Evolutionary conservation across 2,888 invertebrate genomes (phyloP).

Genomic region (Lamellibrachia columna): DNA sequence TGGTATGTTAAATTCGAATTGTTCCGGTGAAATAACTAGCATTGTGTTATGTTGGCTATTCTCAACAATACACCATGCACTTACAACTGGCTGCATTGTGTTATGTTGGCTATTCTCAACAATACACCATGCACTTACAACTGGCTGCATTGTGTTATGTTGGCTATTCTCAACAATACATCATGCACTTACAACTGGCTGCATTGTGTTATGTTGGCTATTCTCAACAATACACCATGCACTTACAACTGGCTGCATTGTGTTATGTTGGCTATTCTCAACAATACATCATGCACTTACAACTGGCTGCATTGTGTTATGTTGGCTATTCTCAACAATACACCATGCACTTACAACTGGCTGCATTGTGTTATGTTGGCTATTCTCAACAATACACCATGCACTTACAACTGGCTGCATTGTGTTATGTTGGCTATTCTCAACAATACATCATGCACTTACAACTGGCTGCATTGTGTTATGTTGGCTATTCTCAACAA

Average conservation of each 20-base stretch:
- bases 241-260: not conserved
- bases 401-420: not conserved
- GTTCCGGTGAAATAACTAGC: not conserved
- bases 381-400: not conserved
- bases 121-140: not conserved
- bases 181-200: not conserved
- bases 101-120: not conserved
- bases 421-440: not conserved
- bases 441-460: not conserved
- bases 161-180: not conserved
- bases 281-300: not conserved
- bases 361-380: not conserved
- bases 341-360: not conserved
- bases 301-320: not conserved
- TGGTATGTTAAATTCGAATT: not conserved
- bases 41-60: not conserved
- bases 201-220: not conserved
- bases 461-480: not conserved
- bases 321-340: not conserved
- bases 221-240: not conserved
- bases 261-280: not conserved
- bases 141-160: not conserved
- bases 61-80: not conserved
- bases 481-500: not conserved
- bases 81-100: not conserved